Conservation (phyloP, 2,888 invertebrate genomes). For the Phalera bucephala region DNA sequence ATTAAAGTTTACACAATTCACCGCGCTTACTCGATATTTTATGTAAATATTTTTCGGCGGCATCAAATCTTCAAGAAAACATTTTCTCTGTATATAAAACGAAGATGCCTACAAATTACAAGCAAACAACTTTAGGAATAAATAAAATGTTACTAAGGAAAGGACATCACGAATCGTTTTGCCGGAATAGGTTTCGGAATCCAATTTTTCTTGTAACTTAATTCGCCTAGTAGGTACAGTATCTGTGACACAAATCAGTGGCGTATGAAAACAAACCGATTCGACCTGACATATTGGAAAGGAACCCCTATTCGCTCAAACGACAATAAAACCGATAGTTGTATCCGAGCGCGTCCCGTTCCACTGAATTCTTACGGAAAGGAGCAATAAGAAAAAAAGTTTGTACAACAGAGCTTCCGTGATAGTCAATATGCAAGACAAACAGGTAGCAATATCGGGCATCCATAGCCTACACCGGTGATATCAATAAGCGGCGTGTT, state of each 20-base stretch:
- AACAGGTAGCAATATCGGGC: slow-evolving; percentile 67
- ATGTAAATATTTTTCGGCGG: slow-evolving; percentile 57
- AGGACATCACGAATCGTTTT: slow-evolving; percentile 25
- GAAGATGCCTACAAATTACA: slow-evolving; percentile 36
- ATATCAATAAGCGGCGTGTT: slow-evolving; percentile 56
- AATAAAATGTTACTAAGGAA: slow-evolving; percentile 28
- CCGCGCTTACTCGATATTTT: slow-evolving; percentile 64
- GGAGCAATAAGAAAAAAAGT: slow-evolving; percentile 56
- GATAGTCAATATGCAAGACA: slow-evolving; percentile 64
- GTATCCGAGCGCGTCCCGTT: slow-evolving; percentile 42
- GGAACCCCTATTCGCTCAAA: slow-evolving; percentile 37
- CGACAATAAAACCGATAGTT: slow-evolving; percentile 55
- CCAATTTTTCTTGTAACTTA: slow-evolving; percentile 25
- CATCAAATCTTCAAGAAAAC: slow-evolving; percentile 35
- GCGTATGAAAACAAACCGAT: slow-evolving; percentile 46
- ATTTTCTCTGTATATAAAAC: slow-evolving; percentile 39
- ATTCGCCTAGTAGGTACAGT: slow-evolving; percentile 16
- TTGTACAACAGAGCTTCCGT: slow-evolving; percentile 44
- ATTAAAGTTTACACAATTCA: slow-evolving; percentile 69
- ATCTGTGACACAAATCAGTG: slow-evolving; percentile 35
- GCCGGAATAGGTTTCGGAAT: slow-evolving; percentile 25
- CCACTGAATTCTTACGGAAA: slow-evolving; percentile 50
- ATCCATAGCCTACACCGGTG: slow-evolving; percentile 51
- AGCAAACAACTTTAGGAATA: slow-evolving; percentile 38
- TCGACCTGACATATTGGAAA: slow-evolving; percentile 42